These are phyloP conservation scores for Cepaea hortensis DNA, from an alignment of 2,888 invertebrate species.

Conservation along the genomic window DNA sequence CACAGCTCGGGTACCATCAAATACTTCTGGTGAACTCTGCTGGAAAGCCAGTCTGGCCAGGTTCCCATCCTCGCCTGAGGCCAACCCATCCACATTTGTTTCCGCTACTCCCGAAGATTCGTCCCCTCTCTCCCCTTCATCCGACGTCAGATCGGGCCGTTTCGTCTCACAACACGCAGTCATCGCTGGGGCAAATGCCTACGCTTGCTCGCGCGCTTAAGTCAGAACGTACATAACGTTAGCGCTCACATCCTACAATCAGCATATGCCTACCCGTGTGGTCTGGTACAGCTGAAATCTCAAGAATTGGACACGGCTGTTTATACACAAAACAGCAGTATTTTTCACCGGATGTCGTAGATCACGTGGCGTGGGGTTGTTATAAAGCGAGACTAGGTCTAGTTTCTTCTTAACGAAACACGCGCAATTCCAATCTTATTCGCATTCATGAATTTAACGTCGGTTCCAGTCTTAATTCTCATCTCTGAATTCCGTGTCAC, in stretches of 20 bases:
- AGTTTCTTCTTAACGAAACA: neutral
- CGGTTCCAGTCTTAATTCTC: neutral
- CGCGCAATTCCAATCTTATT: neutral
- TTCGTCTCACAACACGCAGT: slow-evolving; percentile 7
- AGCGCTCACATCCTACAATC: neutral
- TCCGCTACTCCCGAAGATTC: neutral
- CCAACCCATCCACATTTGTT: neutral
- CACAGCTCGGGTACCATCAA: neutral
- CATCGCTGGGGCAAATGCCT: neutral
- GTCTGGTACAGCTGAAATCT: neutral
- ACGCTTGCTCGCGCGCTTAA: neutral
- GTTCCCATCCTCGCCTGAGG: neutral
- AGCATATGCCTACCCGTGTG: neutral
- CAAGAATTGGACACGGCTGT: neutral
- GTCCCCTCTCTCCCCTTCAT: neutral
- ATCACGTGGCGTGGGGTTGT: neutral
- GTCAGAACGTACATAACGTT: neutral
- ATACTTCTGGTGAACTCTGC: neutral
- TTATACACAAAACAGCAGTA: neutral
- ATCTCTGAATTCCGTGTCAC: neutral
- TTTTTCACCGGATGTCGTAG: neutral
- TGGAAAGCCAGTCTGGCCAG: neutral
- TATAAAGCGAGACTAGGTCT: neutral
- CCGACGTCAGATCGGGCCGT: neutral
- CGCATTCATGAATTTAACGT: no score